phyloP scores from a whole-genome alignment of 2,888 invertebrate genomes.

The Melanostoma mellinum region DNA sequence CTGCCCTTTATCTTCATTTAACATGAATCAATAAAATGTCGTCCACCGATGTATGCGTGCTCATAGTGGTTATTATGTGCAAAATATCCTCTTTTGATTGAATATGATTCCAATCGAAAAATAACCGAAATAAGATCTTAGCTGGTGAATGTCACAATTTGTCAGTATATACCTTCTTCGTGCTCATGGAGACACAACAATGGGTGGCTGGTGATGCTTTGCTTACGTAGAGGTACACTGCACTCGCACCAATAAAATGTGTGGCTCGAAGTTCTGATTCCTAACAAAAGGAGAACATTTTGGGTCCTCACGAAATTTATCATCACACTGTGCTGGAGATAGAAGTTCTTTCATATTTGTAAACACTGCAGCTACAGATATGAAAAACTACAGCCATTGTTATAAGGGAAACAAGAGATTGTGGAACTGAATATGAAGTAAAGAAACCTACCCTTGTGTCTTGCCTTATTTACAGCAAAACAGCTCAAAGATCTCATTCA shows the following conservation, averaged over 20 bases:
- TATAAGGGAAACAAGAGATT: neutral
- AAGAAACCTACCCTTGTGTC: too few species aligned
- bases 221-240: too few species aligned
- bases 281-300: too few species aligned
- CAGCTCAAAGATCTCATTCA: neutral
- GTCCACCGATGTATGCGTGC: neutral
- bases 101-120: constrained; percentile 58
- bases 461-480: neutral
- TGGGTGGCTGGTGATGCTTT: too few species aligned
- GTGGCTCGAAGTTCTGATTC: too few species aligned
- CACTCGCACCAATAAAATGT: too few species aligned
- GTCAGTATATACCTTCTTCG: constrained; percentile 4
- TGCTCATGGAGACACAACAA: too few species aligned
- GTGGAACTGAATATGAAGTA: too few species aligned
- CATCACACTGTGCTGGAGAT: too few species aligned
- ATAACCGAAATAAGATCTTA: constrained; percentile 40
- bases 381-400: neutral
- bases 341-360: too few species aligned
- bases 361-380: too few species aligned
- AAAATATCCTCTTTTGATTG: constrained; percentile 46
- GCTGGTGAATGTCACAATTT: constrained; percentile 38
- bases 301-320: too few species aligned
- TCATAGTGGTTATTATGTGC: constrained; percentile 37
- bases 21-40: constrained; percentile 13
- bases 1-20: neutral